Base-by-base conservation (phyloP, 64 coral and sea anemone species). In the Montipora sp. region DNA sequence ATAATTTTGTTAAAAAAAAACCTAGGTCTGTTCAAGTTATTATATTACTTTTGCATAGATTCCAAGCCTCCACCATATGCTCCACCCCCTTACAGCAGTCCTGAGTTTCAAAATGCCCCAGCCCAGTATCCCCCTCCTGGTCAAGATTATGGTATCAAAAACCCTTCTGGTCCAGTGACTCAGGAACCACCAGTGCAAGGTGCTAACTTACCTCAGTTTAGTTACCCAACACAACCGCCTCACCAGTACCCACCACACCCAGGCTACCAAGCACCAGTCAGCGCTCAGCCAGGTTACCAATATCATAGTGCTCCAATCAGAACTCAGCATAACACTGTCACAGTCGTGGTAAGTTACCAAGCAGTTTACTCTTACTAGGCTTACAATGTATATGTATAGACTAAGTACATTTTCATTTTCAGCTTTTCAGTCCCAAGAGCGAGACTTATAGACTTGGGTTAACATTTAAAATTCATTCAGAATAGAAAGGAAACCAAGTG, bases 271-370 rank as follows among this genome's bases (percentile, higher is more conserved):
- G 75, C 59, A 50, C 63, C 45, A 61, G 65, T 19, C 75, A 8
- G 20, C 10, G 5, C 50, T 4, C 46, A 79, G 44, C 46, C 77
- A 18, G 45, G 46, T 55, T 50, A 19, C n/a, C 43, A 50, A 49
- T 57, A 80, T 14, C 46, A 12, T 10, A 55, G 51, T 55, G 51
- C 71, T 7, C 23, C 73, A 10, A 27, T 66, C 15, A 68, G 51
- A 77, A 77, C 87, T 18, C 73, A 77, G 24, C 74, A 48, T 12
- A 48, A 21, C 48, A 69, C 44, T 27, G 89, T 90, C 12, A 90
- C 89, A 53, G 77, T 90, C 23, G 89, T 90, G 75, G 89, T 90
- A 27, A 81, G 89, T 84, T 3, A 51, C 13, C 4, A 46, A 5
- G 7, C n/a, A 77, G 36, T 36, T 36, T 36, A 36, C 36, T 36